These are phyloP conservation scores for Rhinolophus ferrumequinum DNA, from an alignment of 2,113 vertebrate species.

Conservation along the genomic window DNA sequence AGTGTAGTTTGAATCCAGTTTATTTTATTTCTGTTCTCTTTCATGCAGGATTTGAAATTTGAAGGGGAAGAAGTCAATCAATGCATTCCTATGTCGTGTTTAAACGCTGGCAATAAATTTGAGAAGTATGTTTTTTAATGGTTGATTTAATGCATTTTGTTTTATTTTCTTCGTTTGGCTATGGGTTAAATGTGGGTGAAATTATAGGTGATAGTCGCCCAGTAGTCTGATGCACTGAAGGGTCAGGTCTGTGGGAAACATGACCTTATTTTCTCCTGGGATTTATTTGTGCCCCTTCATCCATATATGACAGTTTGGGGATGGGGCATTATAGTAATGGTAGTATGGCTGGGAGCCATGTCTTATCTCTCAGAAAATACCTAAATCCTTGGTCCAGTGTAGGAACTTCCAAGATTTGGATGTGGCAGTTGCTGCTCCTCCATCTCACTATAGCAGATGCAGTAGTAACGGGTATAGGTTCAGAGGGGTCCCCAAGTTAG, in stretches of 20 bases:
- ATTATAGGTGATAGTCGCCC: not conserved
- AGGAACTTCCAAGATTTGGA: not conserved
- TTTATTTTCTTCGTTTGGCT: not conserved
- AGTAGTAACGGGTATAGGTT: fast-evolving
- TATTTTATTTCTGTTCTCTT: constrained; percentile 56
- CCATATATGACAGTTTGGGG: not conserved
- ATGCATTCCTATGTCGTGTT: constrained; percentile 76
- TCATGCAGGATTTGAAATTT: constrained; percentile 81
- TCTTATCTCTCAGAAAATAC: not conserved
- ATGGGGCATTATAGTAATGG: not conserved
- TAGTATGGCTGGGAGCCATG: not conserved
- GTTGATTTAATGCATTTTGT: not conserved
- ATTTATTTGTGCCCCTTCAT: not conserved
- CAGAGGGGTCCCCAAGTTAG: not conserved
- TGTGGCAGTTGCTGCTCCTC: not conserved
- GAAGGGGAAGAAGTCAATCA: constrained; percentile 75
- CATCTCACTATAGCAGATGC: not conserved
- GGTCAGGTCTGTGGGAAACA: not conserved
- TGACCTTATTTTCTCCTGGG: not conserved
- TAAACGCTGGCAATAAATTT: constrained; percentile 81
- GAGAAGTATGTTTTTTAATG: constrained; percentile 85
- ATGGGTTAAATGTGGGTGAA: not conserved
- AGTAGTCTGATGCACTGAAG: not conserved
- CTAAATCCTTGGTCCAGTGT: not conserved
- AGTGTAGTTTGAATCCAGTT: not conserved